These are phyloP conservation scores for Nomada flava DNA, from an alignment of 2,888 invertebrate species.

Conservation along the genomic window DNA sequence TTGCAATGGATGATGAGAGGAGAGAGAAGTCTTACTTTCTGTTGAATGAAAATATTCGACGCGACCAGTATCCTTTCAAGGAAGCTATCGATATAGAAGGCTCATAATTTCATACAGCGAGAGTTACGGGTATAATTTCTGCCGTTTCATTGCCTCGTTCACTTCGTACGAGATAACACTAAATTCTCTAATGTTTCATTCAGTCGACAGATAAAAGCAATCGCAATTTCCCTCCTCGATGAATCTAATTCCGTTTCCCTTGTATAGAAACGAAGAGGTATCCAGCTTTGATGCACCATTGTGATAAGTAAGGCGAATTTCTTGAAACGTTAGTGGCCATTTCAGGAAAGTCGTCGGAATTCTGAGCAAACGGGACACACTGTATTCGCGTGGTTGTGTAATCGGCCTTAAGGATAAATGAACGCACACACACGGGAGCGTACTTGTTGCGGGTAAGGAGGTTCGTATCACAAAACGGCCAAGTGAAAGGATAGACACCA, in stretches of 20 bases:
- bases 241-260: neutral
- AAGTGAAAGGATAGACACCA: slow-evolving; percentile 77
- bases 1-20: neutral
- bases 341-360: slow-evolving; percentile 24
- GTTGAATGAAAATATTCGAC: neutral
- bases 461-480: slow-evolving; percentile 69
- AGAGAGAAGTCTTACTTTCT: neutral
- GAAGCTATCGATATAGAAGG: too few relatives aligned
- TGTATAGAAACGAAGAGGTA: neutral
- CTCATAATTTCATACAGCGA: too few relatives aligned
- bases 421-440: slow-evolving; percentile 34
- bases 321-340: neutral
- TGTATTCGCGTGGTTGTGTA: slow-evolving; percentile 57
- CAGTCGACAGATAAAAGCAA: neutral
- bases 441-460: slow-evolving; percentile 61
- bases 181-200: too few relatives aligned
- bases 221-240: neutral
- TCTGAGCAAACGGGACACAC: slow-evolving; percentile 46
- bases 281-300: neutral
- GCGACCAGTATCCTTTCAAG: too few relatives aligned
- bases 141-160: too few relatives aligned
- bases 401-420: slow-evolving; percentile 65
- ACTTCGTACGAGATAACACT: too few relatives aligned
- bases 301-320: neutral
- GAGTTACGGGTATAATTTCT: too few relatives aligned